Evolutionary conservation across 2,888 invertebrate species (phyloP).

Genomic region (Fabriciana adippe): DNA sequence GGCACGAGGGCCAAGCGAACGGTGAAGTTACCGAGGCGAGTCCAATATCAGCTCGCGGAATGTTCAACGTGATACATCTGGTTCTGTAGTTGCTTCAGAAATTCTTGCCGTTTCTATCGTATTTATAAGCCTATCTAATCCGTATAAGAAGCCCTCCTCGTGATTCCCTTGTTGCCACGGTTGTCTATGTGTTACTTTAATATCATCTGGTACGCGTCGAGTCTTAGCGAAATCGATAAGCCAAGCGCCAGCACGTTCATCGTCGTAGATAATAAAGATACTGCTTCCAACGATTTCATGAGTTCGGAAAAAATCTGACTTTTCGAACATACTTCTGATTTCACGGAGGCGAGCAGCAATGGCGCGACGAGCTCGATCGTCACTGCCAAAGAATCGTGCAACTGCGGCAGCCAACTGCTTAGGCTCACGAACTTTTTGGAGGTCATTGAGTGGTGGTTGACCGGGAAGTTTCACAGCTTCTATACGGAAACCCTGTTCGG

Average conservation of each 20-base stretch:
- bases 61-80: slow-evolving; percentile 77
- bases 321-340: slow-evolving; percentile 90
- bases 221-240: slow-evolving; percentile 99
- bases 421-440: slow-evolving; percentile 92
- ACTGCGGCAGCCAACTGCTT: slow-evolving; percentile 89
- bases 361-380: slow-evolving; percentile 85
- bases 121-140: slow-evolving; percentile 94
- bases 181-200: slow-evolving; percentile 88
- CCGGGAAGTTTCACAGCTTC: slow-evolving; percentile 96
- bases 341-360: slow-evolving; percentile 88
- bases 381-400: slow-evolving; percentile 86
- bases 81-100: slow-evolving; percentile 58
- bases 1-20: slow-evolving; percentile 58
- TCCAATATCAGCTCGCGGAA: slow-evolving; percentile 63
- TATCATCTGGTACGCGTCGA: slow-evolving; percentile 86
- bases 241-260: slow-evolving; percentile 94
- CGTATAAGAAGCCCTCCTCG: slow-evolving; percentile 96
- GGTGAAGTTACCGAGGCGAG: slow-evolving; percentile 66
- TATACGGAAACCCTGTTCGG: slow-evolving; percentile 96
- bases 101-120: slow-evolving; percentile 74
- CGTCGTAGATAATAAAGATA: slow-evolving; percentile 96
- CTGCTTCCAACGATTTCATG: slow-evolving; percentile 98
- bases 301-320: slow-evolving; percentile 90
- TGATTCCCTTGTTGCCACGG: slow-evolving; percentile 97
- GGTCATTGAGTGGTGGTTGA: slow-evolving; percentile 90